Evolutionary conservation across 1,140 invertebrate genomes (phyloP), one percentile per base, ranked within the genome.

Genomic region (Grapholita molesta): DNA sequence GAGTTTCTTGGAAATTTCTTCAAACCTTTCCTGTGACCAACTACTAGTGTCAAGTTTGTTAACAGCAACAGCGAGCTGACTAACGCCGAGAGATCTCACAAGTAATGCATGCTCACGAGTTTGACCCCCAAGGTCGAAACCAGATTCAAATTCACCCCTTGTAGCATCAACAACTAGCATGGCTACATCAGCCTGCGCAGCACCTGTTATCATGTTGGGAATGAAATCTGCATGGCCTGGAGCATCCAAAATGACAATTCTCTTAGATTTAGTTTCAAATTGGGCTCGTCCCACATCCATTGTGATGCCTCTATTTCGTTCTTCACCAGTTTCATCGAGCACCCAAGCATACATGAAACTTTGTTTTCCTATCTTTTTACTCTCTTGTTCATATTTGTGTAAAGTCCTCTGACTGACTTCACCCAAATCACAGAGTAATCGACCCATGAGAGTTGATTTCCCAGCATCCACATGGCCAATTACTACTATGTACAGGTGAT

Each of bases 341-440:
- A 99, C 97, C 99, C 99, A 99, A 12, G 99, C 99, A 93, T 97
- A 99, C 92, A 97, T 96, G 83, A 99, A 99, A 53, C 98, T 99
- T 75, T 99, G 97, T 92, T 99, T 99, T 0, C 99, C 99, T 74
- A 98, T 91, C 88, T 99, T 99, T 84, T 98, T 97, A 64, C 99
- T 99, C 81, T 99, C 99, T 83, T 98, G 97, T 87, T 99, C 98
- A 94, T 99, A 99, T 88, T 99, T 99, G 87, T 99, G 98, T 94
- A 99, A 97, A 0, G 95, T 94, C 84, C 96, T 96, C 78, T 98
- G 95, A 35, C 96, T 96, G 1, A 99, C 97, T 89, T 97, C 95
- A 15, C 98, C 98, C 18, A 99, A 89, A 74, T 96, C 95, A 83
- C 95, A 99, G 0, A 99, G 91, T 11, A 99, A 87, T 85, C 99